Percentiles rank a stretch among this genome's conserved stretches.
These are phyloP conservation scores for Drosophila lacteicornis DNA, from an alignment of 1,140 invertebrate genomes.

Conservation along the genomic window DNA sequence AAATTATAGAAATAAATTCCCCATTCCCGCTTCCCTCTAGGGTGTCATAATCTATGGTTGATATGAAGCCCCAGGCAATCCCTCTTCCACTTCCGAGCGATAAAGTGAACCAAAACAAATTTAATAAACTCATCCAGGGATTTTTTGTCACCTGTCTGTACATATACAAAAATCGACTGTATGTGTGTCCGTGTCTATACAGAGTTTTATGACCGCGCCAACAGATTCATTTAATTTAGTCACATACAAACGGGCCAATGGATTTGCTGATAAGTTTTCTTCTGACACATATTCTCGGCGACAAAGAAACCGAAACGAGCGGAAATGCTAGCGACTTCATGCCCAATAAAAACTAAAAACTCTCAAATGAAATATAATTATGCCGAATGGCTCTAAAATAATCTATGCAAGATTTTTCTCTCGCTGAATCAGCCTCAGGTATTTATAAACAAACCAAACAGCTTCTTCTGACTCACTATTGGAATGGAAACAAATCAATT, in stretches of 20 bases:
- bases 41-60: constrained; percentile 16
- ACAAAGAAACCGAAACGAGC: constrained; percentile 17
- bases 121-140: constrained; percentile 47
- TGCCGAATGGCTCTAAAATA: not conserved
- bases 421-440: constrained; percentile 25
- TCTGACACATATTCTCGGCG: constrained; percentile 56
- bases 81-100: constrained; percentile 41
- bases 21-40: not conserved
- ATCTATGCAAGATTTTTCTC: constrained; percentile 11
- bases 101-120: constrained; percentile 45
- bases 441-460: constrained; percentile 23
- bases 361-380: constrained; percentile 23
- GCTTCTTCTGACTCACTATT: constrained; percentile 48
- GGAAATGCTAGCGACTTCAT: constrained; percentile 36
- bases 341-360: constrained; percentile 23
- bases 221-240: constrained; percentile 77
- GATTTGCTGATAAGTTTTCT: constrained; percentile 64
- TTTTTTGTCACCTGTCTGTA: constrained; percentile 47
- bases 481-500: constrained; percentile 50
- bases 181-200: constrained; percentile 29
- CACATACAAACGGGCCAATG: constrained; percentile 46
- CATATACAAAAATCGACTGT: constrained; percentile 3
- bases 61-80: constrained; percentile 49
- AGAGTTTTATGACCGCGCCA: constrained; percentile 46
- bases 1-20: not conserved